phyloP scores from a whole-genome alignment of 2,113 vertebrate genomes.

The Hyperoodon ampullatus region DNA sequence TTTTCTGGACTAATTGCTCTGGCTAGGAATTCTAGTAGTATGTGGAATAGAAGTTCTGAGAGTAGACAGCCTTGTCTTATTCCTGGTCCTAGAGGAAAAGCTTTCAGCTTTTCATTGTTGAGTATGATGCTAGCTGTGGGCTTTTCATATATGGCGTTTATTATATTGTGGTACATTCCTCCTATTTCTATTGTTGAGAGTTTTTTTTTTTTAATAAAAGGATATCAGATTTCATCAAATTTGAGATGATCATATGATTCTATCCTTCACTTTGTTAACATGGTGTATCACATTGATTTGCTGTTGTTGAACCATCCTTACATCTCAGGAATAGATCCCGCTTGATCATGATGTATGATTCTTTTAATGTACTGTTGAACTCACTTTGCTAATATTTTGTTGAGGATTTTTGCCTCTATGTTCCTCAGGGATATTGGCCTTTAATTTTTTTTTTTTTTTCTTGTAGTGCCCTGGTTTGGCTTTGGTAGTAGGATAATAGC shows the following conservation, averaged over 20 bases:
- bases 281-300: neutral
- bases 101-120: neutral
- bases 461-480: neutral
- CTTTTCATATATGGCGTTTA: neutral
- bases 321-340: neutral
- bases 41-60: neutral
- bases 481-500: neutral
- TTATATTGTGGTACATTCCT: neutral
- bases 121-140: neutral
- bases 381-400: neutral
- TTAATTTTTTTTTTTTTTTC: neutral
- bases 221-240: neutral
- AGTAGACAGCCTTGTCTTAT: neutral
- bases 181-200: neutral
- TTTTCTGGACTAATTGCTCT: neutral
- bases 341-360: neutral
- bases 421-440: neutral
- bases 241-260: neutral
- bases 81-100: neutral
- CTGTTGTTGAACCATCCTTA: neutral
- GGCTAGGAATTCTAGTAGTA: neutral
- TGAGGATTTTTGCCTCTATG: neutral
- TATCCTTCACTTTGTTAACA: neutral
- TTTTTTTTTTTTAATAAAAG: neutral
- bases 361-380: neutral